A percentile compares a stretch with the other conserved stretches of the same genome.
Conservation (phyloP, 2,797 vertebrate species). For the Bradypodion ventrale region DNA sequence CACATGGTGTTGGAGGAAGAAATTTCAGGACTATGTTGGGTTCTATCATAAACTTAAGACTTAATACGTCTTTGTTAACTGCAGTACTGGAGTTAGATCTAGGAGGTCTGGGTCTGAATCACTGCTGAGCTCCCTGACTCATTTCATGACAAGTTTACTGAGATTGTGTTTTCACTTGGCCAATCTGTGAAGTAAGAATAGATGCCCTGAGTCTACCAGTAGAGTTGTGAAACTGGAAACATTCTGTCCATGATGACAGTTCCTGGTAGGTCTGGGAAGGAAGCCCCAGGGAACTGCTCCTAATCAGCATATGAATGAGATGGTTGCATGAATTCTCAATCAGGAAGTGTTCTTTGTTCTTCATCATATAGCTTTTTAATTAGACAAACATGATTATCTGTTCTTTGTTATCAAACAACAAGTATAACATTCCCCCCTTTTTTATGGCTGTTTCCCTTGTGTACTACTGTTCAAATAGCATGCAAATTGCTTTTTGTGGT, state of each 20-base stretch:
- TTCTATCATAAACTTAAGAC: neutral
- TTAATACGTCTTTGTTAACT: neutral
- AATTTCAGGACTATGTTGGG: neutral
- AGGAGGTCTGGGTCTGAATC: neutral
- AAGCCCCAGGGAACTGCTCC: neutral
- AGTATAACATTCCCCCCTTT: too few relatives aligned
- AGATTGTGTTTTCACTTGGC: neutral
- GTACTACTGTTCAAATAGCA: too few relatives aligned
- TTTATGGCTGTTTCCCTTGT: too few relatives aligned
- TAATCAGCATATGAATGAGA: neutral
- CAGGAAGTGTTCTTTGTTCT: too few relatives aligned
- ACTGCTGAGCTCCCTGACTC: neutral
- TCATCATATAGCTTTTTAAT: too few relatives aligned
- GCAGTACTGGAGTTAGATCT: neutral
- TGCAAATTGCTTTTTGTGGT: too few relatives aligned
- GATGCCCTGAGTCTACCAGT: neutral
- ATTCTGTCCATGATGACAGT: neutral
- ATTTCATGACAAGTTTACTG: neutral
- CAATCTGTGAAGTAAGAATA: neutral
- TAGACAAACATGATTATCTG: too few relatives aligned
- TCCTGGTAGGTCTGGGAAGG: neutral
- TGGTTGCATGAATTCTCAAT: neutral
- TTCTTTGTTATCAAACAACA: too few relatives aligned
- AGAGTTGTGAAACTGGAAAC: neutral
- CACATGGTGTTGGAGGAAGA: neutral